These are phyloP conservation scores for Scaeva pyrastri DNA, from an alignment of 2,888 invertebrate genomes.

Conservation along the genomic window DNA sequence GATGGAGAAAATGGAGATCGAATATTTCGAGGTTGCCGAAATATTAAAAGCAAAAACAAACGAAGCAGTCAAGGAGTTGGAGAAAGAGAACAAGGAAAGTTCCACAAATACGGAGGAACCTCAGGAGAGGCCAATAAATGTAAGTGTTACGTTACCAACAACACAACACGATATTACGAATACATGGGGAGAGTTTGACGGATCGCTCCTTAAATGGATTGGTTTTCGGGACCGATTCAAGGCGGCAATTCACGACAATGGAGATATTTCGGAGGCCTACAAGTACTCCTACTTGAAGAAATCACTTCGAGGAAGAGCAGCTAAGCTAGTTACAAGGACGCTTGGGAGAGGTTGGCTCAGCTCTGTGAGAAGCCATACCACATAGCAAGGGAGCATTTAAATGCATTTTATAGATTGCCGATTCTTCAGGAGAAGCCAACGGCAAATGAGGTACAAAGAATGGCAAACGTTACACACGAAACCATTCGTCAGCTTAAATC, in stretches of 20 bases:
- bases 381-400: neutral
- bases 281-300: slow-evolving; percentile 44
- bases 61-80: no score
- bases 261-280: neutral
- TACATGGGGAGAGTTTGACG: slow-evolving; percentile 53
- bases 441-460: neutral
- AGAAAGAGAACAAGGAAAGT: no score
- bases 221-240: neutral
- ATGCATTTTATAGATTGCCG: neutral
- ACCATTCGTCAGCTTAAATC: neutral
- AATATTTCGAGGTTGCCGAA: no score
- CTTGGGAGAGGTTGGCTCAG: neutral
- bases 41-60: no score
- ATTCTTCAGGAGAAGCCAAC: neutral
- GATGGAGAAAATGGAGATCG: no score
- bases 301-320: neutral
- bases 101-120: no score
- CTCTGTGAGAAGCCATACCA: neutral
- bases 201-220: slow-evolving; percentile 21
- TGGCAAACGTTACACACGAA: neutral
- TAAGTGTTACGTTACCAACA: neutral
- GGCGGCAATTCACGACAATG: slow-evolving; percentile 2
- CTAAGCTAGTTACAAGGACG: slow-evolving; percentile 6
- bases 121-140: neutral
- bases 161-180: neutral